Evolutionary conservation across 2,888 invertebrate species (phyloP).

Genomic region (Spodoptera exigua): DNA sequence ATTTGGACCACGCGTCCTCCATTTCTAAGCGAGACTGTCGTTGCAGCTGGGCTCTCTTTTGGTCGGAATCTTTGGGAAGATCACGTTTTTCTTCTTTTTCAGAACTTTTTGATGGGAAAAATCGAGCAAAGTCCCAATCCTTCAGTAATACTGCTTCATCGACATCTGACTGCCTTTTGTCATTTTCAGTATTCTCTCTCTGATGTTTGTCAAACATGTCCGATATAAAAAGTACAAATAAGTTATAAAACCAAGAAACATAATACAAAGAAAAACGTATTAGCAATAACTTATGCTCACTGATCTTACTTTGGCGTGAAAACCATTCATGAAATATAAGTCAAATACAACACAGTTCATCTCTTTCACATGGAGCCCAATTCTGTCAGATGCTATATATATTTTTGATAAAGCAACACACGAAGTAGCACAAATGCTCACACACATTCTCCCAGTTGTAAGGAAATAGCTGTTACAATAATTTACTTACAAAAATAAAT

Average conservation of each 20-base stretch:
- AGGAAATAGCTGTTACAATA: constrained; percentile 37
- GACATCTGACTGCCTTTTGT: constrained; percentile 89
- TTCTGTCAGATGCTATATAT: constrained; percentile 46
- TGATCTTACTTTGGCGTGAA: constrained; percentile 88
- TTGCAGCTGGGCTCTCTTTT: constrained; percentile 79
- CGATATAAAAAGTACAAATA: constrained; percentile 84
- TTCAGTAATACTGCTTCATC: constrained; percentile 94
- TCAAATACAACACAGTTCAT: constrained; percentile 36
- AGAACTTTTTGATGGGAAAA: constrained; percentile 91
- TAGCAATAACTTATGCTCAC: constrained; percentile 75
- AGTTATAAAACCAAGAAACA: constrained; percentile 72
- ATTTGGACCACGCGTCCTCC: constrained; percentile 84
- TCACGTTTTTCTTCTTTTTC: constrained; percentile 78
- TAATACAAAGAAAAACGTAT: constrained; percentile 53
- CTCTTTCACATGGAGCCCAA: constrained; percentile 40
- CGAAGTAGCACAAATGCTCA: constrained; percentile 49
- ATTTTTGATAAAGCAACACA: constrained; percentile 54
- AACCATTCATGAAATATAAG: constrained; percentile 53
- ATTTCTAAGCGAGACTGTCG: constrained; percentile 84
- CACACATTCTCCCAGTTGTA: constrained; percentile 39
- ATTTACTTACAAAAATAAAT: constrained; percentile 26
- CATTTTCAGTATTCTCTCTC: constrained; percentile 80
- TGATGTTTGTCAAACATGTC: constrained; percentile 81
- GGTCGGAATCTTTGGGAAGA: constrained; percentile 80
- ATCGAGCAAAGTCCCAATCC: constrained; percentile 96